Evolutionary conservation across 2,797 vertebrate species (phyloP), one percentile per base, ranked within the genome.

Genomic region (Typhlichthys eigenmanni): DNA sequence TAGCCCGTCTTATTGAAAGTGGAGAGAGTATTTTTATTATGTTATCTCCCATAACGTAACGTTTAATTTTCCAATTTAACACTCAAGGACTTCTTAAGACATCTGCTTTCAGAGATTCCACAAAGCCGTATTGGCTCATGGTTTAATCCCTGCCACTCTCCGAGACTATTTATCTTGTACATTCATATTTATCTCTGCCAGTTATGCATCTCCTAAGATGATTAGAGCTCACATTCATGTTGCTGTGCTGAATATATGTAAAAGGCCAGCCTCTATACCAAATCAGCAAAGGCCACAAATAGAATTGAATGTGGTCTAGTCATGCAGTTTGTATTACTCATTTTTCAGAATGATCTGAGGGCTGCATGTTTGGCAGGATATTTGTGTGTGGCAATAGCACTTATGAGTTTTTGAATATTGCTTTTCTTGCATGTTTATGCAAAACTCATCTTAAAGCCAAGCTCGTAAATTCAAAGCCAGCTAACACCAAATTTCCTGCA

Each of bases 311-410:
- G 72, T 71, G 72, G 79, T 69, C 68, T 72, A 62, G 53, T 79
- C 76, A 66, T 58, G 62, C 47, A 68, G 75, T 70, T 84, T 84
- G 70, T 75, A 74, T 78, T 81, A 66, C 68, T 84, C 74, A 76
- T 89, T 87, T 82, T 69, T 62, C 56, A 46, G 59, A 74, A 84
- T 88, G 77, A 87, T 64, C 19, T 58, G 54, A 62, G 60, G 56
- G 66, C 72, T 73, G 72, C 69, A 66, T 74, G 59, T 66, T 69
- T 68, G 60, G 72, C 76, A 61, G 49, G 54, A 49, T 72, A 75
- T 84, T 79, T 84, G 81, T 81, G 65, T 63, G 63, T 62, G 66
- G 62, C 64, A 67, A 73, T 46, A 60, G 69, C 58, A 47, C 64
- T 43, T 71, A 82, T 78, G 80, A 79, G 64, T 63, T 67, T 73